Percentiles rank a stretch among this genome's conserved stretches.
These are phyloP conservation scores for Probosciger aterrimus DNA, from an alignment of 2,113 vertebrate genomes.

Conservation along the genomic window DNA sequence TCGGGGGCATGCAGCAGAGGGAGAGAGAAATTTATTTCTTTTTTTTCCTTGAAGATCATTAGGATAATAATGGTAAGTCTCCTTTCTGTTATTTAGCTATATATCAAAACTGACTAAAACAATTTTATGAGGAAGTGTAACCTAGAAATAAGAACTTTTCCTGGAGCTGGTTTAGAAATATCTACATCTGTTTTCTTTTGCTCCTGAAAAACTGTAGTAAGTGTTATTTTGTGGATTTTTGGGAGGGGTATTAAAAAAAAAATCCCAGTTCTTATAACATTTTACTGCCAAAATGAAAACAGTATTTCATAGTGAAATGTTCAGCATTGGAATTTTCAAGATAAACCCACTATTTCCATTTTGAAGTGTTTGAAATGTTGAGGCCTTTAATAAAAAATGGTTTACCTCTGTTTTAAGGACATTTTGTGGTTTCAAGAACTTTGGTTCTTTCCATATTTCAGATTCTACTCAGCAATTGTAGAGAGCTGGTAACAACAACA, in stretches of 20 bases:
- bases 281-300: not conserved
- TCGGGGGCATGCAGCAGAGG: not conserved
- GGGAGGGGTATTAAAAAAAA: not conserved
- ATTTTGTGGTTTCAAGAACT: not conserved
- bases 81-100: not conserved
- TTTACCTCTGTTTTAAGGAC: not conserved
- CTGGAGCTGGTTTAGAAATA: not conserved
- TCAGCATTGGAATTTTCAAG: not conserved
- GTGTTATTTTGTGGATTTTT: not conserved
- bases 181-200: not conserved
- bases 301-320: not conserved
- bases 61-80: not conserved
- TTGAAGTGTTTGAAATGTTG: not conserved
- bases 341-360: not conserved
- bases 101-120: not conserved
- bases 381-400: not conserved
- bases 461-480: not conserved
- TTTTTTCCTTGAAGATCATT: not conserved
- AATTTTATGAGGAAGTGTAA: not conserved
- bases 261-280: fast-evolving
- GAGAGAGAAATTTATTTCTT: not conserved
- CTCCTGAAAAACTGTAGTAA: not conserved
- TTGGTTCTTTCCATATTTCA: not conserved
- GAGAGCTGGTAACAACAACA: fast-evolving
- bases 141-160: not conserved